Evolutionary conservation across 37 sponge, comb jelly and placozoan species (phyloP), one percentile per base, ranked within the genome.

Genomic region (Tethya wilhelma): DNA sequence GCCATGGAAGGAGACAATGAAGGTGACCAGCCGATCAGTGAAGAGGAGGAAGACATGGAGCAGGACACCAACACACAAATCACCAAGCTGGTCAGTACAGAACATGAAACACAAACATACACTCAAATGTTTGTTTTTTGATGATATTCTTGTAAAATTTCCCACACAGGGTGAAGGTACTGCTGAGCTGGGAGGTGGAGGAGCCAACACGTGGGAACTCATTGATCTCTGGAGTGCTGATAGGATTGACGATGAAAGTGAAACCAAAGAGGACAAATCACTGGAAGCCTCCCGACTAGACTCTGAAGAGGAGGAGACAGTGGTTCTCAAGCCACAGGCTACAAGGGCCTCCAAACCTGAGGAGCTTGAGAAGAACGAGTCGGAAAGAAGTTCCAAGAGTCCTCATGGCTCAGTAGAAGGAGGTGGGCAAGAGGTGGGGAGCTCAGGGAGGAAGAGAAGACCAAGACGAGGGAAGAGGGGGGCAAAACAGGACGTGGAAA

Each of bases 111-210:
- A n/a, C 2, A 39, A 57, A 28, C n/a, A n/a, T n/a, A n/a, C n/a
- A n/a, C n/a, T n/a, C n/a, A n/a, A n/a, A n/a, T n/a, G 7, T 23
- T 60, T 49, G 53, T n/a, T 7, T n/a, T 23, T 7, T 60, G 26
- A 12, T 23, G 7, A 12, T 7, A 60, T 23, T 60, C 11, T 23
- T 23, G 11, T 67, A 36, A 9, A 37, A 30, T 30, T 36, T 36
- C 41, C 4, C 49, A 56, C 26, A 34, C 70, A 85, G 79, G 86
- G 65, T 43, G 62, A 73, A 17, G 70, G 42, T 17, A 81, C 88
- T 20, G 79, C 67, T 71, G 85, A 82, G 56, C 67, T 89, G 64
- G 75, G 67, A 40, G 84, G 84, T 31, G 86, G 86, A 71, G 89
- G 89, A 0, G 56, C 40, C 1, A 83, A 53, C 55, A 81, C 72